Conservation (phyloP, 2,888 invertebrate genomes). For the Salticus scenicus region DNA sequence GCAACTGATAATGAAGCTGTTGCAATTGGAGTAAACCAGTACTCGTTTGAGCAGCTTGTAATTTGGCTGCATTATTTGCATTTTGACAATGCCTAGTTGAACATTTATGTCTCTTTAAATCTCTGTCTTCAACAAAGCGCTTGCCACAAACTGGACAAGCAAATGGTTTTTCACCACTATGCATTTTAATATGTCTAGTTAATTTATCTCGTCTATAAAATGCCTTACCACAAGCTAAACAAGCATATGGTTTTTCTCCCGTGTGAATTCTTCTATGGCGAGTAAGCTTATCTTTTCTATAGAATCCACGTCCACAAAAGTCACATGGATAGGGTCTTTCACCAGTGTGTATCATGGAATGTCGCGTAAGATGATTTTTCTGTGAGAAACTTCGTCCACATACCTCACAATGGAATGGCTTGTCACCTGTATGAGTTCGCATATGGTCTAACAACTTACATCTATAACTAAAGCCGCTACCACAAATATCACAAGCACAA, state of each 20-base stretch:
- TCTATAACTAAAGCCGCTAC: conserved; percentile 73
- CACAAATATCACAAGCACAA: conserved; percentile 73
- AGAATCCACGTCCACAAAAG: conserved; percentile 73
- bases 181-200: conserved; percentile 71
- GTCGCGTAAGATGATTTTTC: conserved; percentile 73
- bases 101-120: conserved; percentile 69
- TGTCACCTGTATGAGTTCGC: conserved; percentile 73
- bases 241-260: conserved; percentile 70
- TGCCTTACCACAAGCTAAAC: conserved; percentile 69
- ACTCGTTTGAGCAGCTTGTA: conserved; percentile 46
- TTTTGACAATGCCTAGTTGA: conserved; percentile 67
- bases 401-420: conserved; percentile 73
- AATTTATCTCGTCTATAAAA: conserved; percentile 69
- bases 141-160: conserved; percentile 70
- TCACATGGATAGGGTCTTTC: conserved; percentile 73
- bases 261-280: conserved; percentile 71
- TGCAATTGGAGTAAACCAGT: conserved; percentile 59
- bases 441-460: conserved; percentile 73
- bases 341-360: conserved; percentile 73
- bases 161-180: conserved; percentile 70
- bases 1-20: conserved; percentile 67
- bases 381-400: conserved; percentile 73
- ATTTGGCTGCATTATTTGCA: conserved; percentile 45
- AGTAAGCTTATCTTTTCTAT: conserved; percentile 73
- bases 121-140: conserved; percentile 68